phyloP scores from a whole-genome alignment of 2,888 invertebrate species.

The Pyralis farinalis region DNA sequence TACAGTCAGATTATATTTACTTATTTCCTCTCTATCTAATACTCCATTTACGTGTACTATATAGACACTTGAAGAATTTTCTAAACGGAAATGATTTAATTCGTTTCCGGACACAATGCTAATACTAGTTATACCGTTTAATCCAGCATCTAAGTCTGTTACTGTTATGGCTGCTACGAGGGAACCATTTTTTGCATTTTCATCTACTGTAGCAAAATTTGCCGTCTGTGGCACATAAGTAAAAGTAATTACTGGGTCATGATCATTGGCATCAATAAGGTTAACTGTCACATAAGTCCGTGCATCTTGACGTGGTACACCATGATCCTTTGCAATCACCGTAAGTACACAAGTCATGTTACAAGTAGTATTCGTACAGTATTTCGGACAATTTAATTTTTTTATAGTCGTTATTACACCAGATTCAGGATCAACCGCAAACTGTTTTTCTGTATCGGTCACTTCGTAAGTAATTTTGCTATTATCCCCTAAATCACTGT shows the following conservation, averaged over 20 bases:
- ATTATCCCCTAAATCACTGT: conserved; percentile 96
- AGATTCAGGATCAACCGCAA: conserved; percentile 94
- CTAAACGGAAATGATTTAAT: conserved; percentile 92
- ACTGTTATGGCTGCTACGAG: conserved; percentile 97
- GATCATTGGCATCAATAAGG: conserved; percentile 95
- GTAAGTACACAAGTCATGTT: conserved; percentile 97
- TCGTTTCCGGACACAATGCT: conserved; percentile 95
- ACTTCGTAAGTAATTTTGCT: conserved; percentile 95
- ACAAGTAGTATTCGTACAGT: conserved; percentile 86
- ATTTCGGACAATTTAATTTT: conserved; percentile 89
- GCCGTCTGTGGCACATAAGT: conserved; percentile 92
- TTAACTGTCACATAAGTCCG: conserved; percentile 96
- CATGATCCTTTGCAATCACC: conserved; percentile 96
- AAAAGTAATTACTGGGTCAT: conserved; percentile 95
- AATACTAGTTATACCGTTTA: conserved; percentile 93
- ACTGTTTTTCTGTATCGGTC: conserved; percentile 91
- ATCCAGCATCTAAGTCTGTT: conserved; percentile 94
- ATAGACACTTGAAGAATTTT: conserved; percentile 92
- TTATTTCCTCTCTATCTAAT: conserved; percentile 95
- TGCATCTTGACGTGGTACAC: conserved; percentile 94
- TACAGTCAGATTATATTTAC: conserved; percentile 96
- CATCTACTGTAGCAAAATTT: conserved; percentile 94
- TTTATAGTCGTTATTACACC: conserved; percentile 94
- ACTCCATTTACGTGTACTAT: conserved; percentile 95
- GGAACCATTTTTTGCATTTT: conserved; percentile 94